Conservation (phyloP, 2,888 invertebrate species). For the Nezara viridula region DNA sequence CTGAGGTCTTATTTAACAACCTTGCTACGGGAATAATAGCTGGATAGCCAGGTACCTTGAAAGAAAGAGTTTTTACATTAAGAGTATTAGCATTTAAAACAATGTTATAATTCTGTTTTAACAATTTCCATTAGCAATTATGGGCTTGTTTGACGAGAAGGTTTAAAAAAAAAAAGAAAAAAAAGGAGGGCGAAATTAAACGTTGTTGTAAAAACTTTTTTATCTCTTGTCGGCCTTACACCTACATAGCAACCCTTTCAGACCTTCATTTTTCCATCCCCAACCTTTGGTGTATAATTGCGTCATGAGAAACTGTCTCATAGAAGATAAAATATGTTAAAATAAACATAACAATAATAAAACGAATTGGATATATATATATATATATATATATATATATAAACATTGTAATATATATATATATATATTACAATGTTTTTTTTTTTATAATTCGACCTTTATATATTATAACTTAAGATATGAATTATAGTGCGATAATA, state of each 20-base stretch:
- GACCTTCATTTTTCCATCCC: background rate
- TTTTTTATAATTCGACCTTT: no score
- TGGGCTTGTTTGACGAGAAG: background rate
- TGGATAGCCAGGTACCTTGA: background rate
- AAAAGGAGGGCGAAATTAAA: background rate
- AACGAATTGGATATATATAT: no score
- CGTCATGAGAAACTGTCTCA: background rate
- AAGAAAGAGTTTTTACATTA: constrained; percentile 19
- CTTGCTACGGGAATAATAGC: background rate
- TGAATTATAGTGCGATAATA: no score
- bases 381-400: no score
- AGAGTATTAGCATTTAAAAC: background rate
- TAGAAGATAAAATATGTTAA: no score
- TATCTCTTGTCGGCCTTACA: background rate
- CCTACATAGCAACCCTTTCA: background rate
- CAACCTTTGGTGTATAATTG: background rate
- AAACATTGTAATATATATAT: no score
- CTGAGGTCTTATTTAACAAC: background rate
- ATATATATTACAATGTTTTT: no score
- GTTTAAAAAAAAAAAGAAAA: background rate
- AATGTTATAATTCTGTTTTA: background rate
- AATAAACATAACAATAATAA: no score
- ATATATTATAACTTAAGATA: no score
- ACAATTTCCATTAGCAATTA: constrained; percentile 11
- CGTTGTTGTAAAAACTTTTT: background rate